phyloP scores from a whole-genome alignment of 2,888 invertebrate species.

The Iphiclides podalirius region DNA sequence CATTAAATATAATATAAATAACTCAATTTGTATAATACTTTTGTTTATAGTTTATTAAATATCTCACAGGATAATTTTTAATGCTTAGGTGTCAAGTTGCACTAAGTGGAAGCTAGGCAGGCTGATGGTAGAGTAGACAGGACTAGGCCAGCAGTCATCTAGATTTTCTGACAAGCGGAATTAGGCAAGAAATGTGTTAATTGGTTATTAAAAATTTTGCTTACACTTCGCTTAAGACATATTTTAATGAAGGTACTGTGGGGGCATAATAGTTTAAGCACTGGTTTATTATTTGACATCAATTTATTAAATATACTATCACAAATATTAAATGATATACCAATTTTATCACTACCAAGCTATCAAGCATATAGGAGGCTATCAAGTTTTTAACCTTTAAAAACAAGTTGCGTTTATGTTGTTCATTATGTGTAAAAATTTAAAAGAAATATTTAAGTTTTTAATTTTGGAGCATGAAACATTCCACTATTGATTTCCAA shows the following conservation, averaged over 20 bases:
- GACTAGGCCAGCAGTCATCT: slow-evolving; percentile 65
- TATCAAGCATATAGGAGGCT: too few species aligned
- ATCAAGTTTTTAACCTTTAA: too few species aligned
- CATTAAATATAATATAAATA: too few species aligned
- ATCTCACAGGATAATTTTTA: slow-evolving; percentile 47
- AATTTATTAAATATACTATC: slow-evolving; percentile 27
- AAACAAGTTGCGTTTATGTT: too few species aligned
- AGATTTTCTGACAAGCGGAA: slow-evolving; percentile 71
- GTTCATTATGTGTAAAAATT: too few species aligned
- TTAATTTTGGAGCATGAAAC: too few species aligned
- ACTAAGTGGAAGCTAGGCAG: slow-evolving; percentile 77
- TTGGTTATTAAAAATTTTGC: background rate
- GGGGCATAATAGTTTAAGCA: slow-evolving; percentile 55
- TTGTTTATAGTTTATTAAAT: too few species aligned
- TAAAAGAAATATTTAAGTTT: too few species aligned
- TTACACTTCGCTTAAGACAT: slow-evolving; percentile 52
- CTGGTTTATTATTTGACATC: slow-evolving; percentile 68
- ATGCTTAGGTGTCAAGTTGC: slow-evolving; percentile 76
- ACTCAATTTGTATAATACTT: too few species aligned
- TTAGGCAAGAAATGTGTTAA: slow-evolving; percentile 51
- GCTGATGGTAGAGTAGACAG: slow-evolving; percentile 65
- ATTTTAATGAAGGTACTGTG: slow-evolving; percentile 63
- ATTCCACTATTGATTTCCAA: too few species aligned
- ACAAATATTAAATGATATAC: too few species aligned
- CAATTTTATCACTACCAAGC: too few species aligned